phyloP scores from a whole-genome alignment of 1,140 invertebrate genomes.

The Heliconius melpomene region DNA sequence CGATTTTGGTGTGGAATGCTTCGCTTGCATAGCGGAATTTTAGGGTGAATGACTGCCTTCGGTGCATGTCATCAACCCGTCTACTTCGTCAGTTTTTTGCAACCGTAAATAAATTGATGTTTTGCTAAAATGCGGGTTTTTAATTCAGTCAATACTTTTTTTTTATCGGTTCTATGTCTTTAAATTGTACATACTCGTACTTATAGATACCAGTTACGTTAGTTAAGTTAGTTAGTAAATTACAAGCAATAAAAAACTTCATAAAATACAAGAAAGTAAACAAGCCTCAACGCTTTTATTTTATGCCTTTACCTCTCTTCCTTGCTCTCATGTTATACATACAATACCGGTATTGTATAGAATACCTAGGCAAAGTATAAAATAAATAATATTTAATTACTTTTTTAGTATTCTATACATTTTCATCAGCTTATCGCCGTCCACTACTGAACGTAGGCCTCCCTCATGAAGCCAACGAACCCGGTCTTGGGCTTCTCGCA shows the following conservation, averaged over 20 bases:
- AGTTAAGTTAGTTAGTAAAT: too few relatives aligned
- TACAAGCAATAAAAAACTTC: too few relatives aligned
- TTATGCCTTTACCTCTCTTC: too few relatives aligned
- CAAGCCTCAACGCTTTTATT: too few relatives aligned
- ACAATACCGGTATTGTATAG: too few relatives aligned
- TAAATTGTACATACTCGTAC: neutral
- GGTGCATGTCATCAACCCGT: constrained; percentile 25
- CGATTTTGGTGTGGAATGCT: constrained; percentile 46
- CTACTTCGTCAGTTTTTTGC: constrained; percentile 15
- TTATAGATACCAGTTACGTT: neutral
- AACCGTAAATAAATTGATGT: constrained; percentile 14
- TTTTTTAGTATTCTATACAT: neutral
- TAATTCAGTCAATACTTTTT: neutral
- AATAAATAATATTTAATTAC: neutral
- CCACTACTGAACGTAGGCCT: too few relatives aligned
- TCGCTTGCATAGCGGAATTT: constrained; percentile 44
- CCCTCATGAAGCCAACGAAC: too few relatives aligned
- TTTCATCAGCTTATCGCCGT: too few relatives aligned
- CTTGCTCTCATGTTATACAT: too few relatives aligned
- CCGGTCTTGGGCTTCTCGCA: too few relatives aligned
- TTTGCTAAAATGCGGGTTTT: constrained; percentile 13
- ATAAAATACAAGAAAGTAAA: too few relatives aligned
- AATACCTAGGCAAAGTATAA: too few relatives aligned
- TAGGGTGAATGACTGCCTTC: constrained; percentile 38
- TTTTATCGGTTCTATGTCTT: neutral